phyloP scores from a whole-genome alignment of 1,140 invertebrate species.

The Zaprionus vittiger region DNA sequence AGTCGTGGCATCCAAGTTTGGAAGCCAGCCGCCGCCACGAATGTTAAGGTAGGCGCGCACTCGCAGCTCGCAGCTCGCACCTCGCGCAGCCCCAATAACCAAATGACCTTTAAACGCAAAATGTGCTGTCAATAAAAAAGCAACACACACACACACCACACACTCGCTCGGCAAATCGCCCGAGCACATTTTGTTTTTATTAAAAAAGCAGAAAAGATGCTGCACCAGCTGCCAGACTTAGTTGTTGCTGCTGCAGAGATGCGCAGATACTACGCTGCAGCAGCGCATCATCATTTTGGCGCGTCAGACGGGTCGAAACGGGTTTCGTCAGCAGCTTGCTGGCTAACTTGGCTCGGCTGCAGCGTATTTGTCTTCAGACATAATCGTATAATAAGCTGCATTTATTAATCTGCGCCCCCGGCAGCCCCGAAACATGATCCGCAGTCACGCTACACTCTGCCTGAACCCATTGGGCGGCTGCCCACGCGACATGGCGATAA shows the following conservation, averaged over 20 bases:
- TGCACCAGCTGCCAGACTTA: slow-evolving; percentile 16
- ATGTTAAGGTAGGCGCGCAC: slow-evolving; percentile 79
- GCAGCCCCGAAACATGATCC: slow-evolving; percentile 45
- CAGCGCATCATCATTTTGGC: slow-evolving; percentile 44
- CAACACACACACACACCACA: slow-evolving; percentile 9
- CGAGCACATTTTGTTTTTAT: slow-evolving; percentile 47
- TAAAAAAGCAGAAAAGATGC: slow-evolving; percentile 41
- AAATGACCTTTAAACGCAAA: slow-evolving; percentile 81
- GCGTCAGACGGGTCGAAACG: slow-evolving; percentile 24
- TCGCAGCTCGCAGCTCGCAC: background rate
- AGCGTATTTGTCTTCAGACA: slow-evolving; percentile 22
- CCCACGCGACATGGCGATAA: slow-evolving; percentile 37
- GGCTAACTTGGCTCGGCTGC: slow-evolving; percentile 2
- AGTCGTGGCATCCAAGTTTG: slow-evolving; percentile 61
- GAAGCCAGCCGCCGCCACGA: slow-evolving; percentile 57
- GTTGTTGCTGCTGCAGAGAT: slow-evolving; percentile 1
- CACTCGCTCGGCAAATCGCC: slow-evolving; percentile 30
- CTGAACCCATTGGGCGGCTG: slow-evolving; percentile 23
- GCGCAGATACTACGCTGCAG: slow-evolving; percentile 28
- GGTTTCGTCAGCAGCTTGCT: slow-evolving; percentile 18
- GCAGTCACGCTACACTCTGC: slow-evolving; percentile 31
- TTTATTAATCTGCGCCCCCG: slow-evolving; percentile 42
- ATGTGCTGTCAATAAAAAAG: slow-evolving; percentile 50
- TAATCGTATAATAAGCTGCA: slow-evolving; percentile 38
- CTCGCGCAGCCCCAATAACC: slow-evolving; percentile 52